phyloP scores from a whole-genome alignment of 2,888 invertebrate species.

The Hofmannophila pseudospretella region DNA sequence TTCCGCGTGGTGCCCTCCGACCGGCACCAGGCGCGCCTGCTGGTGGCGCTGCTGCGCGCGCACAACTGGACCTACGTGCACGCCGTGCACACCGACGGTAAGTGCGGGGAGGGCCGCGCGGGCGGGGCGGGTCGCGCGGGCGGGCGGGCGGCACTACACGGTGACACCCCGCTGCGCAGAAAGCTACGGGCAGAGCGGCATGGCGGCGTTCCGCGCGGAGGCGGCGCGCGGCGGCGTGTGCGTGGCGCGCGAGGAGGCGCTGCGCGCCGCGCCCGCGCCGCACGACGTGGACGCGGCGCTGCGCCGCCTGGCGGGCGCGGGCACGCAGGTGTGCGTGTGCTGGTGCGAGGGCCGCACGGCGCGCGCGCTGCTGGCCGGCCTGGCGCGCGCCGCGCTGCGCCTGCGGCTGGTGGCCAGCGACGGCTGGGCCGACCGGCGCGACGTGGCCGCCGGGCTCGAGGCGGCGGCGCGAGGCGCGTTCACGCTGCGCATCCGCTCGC shows the following conservation, averaged over 20 bases:
- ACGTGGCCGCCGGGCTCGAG: constrained; percentile 84
- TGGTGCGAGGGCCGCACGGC: constrained; percentile 88
- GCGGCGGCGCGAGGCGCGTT: constrained; percentile 82
- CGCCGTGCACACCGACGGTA: constrained; percentile 82
- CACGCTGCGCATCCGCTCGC: constrained; percentile 86
- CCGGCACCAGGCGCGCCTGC: constrained; percentile 85
- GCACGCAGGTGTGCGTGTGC: constrained; percentile 78
- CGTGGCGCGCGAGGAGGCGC: constrained; percentile 78
- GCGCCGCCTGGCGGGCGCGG: constrained; percentile 81
- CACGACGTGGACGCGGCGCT: constrained; percentile 47
- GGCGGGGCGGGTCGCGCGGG: constrained; percentile 85
- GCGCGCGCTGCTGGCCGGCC: constrained; percentile 79
- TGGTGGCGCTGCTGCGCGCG: constrained; percentile 81
- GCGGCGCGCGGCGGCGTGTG: constrained; percentile 83
- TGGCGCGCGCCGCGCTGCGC: constrained; percentile 69
- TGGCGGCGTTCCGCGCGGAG: constrained; percentile 84
- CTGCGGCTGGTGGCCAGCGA: constrained; percentile 82
- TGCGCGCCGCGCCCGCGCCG: constrained; percentile 31
- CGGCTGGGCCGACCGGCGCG: constrained; percentile 86
- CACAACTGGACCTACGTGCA: constrained; percentile 90
- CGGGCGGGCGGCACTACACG: constrained; percentile 61
- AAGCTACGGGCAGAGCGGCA: constrained; percentile 87
- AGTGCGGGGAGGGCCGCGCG: no score
- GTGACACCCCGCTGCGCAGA: constrained; percentile 62
- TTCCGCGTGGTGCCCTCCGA: constrained; percentile 88